These are phyloP conservation scores for Diplogasteroides magnus DNA, from an alignment of 1,140 invertebrate species.

Conservation along the genomic window DNA sequence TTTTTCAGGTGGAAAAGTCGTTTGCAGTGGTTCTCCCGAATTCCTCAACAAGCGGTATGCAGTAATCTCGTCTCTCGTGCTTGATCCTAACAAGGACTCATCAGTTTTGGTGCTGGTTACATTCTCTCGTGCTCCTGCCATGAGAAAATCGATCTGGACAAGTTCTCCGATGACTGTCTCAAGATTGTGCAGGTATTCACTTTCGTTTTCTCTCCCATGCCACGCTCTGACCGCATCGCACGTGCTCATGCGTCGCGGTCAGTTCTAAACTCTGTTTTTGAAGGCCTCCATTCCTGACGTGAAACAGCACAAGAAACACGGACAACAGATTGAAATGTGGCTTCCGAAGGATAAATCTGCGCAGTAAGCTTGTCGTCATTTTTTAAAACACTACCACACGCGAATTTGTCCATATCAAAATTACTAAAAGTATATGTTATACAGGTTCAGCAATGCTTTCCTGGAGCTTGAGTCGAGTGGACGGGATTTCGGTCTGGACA, in stretches of 20 bases:
- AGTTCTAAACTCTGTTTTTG: too few species aligned
- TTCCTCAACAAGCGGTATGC: constrained; percentile 62
- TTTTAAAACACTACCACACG: background rate
- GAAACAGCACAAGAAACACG: constrained; percentile 16
- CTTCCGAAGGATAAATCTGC: constrained; percentile 7
- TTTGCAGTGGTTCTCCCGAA: constrained; percentile 65
- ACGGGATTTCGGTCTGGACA: constrained; percentile 6
- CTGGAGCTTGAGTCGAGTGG: constrained; percentile 9
- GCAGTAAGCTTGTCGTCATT: constrained; percentile 3
- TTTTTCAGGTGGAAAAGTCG: constrained; percentile 65
- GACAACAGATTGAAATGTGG: constrained; percentile 31
- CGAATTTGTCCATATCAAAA: too few species aligned
- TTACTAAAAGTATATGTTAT: too few species aligned
- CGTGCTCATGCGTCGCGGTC: too few species aligned
- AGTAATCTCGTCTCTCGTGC: too few species aligned
- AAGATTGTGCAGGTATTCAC: background rate
- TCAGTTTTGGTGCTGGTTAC: constrained; percentile 29
- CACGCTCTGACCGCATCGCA: too few species aligned
- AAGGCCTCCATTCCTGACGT: constrained; percentile 8
- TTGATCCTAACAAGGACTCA: too few species aligned
- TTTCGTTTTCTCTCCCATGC: too few species aligned
- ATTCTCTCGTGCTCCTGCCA: constrained; percentile 12
- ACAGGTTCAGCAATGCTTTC: constrained; percentile 18
- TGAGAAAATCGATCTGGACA: background rate
- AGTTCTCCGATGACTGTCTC: constrained; percentile 3